Percentiles rank a stretch among this genome's conserved stretches.
phyloP scores from a whole-genome alignment of 2,113 vertebrate genomes.

The Macquaria ambigua region DNA sequence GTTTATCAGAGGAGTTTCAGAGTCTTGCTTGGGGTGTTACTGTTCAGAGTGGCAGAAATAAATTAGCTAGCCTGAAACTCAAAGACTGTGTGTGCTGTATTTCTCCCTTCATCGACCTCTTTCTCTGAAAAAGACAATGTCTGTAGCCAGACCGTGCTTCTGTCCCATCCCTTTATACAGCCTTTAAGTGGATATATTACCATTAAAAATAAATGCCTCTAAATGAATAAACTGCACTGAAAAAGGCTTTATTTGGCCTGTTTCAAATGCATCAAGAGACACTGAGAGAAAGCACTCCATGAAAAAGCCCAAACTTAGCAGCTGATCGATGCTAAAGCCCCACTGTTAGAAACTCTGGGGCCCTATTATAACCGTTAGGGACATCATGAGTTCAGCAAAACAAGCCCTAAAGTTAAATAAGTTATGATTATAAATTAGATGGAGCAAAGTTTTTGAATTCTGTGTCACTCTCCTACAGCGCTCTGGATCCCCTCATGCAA shows the following conservation, averaged over 20 bases:
- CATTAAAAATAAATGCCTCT: conserved; percentile 61
- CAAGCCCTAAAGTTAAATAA: conserved; percentile 68
- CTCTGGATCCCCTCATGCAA: conserved; percentile 52
- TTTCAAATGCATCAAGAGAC: conserved; percentile 46
- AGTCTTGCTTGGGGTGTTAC: conserved; percentile 38
- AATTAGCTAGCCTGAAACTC: conserved; percentile 45
- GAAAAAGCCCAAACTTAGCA: conserved; percentile 59
- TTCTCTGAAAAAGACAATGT: not conserved
- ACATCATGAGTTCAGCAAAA: conserved; percentile 70
- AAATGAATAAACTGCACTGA: conserved; percentile 43
- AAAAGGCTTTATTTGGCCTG: conserved; percentile 23
- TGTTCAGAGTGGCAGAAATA: conserved; percentile 55
- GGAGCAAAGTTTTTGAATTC: conserved; percentile 62
- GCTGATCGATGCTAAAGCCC: conserved; percentile 43
- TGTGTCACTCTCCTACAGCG: conserved; percentile 50
- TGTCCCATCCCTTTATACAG: conserved; percentile 14
- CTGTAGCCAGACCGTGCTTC: conserved; percentile 6
- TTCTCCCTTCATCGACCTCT: conserved; percentile 28
- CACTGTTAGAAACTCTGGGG: conserved; percentile 29
- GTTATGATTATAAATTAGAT: conserved; percentile 70
- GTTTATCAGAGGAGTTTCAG: conserved; percentile 59
- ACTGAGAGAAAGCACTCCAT: conserved; percentile 38
- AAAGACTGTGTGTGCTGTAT: conserved; percentile 14
- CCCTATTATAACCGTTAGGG: conserved; percentile 46
- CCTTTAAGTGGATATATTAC: conserved; percentile 48